These are phyloP conservation scores for Allolobophora icterica DNA, from an alignment of 2,888 invertebrate species.

Conservation along the genomic window DNA sequence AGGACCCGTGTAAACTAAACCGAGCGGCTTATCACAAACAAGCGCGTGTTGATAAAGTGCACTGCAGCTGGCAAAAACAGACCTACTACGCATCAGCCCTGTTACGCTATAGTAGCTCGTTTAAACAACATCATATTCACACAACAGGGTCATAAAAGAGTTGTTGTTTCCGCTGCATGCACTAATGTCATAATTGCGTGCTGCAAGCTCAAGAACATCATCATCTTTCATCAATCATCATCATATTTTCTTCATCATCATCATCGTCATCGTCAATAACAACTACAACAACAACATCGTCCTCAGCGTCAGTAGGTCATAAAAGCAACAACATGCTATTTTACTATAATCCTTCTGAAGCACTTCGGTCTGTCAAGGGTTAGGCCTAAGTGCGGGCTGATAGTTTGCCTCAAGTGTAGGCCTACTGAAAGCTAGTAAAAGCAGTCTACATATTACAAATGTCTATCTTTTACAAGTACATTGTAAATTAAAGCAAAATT, in stretches of 20 bases:
- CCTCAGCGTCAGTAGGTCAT: background rate
- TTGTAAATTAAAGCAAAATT: background rate
- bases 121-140: background rate
- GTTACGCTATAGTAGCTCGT: background rate
- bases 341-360: background rate
- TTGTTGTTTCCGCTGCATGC: too few species aligned
- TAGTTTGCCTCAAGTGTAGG: background rate
- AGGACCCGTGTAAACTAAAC: constrained; percentile 9
- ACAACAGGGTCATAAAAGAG: background rate
- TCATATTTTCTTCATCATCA: background rate
- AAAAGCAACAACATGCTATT: background rate
- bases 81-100: background rate
- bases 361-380: background rate
- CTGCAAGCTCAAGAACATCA: background rate
- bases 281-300: background rate
- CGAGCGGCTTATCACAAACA: background rate
- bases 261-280: background rate
- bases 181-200: background rate
- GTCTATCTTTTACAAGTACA: background rate
- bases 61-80: background rate
- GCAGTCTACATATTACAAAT: background rate
- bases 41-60: background rate
- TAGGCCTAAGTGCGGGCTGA: too few species aligned
- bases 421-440: background rate
- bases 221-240: background rate